phyloP scores from a whole-genome alignment of 2,888 invertebrate species.

The Nowickia ferox region DNA sequence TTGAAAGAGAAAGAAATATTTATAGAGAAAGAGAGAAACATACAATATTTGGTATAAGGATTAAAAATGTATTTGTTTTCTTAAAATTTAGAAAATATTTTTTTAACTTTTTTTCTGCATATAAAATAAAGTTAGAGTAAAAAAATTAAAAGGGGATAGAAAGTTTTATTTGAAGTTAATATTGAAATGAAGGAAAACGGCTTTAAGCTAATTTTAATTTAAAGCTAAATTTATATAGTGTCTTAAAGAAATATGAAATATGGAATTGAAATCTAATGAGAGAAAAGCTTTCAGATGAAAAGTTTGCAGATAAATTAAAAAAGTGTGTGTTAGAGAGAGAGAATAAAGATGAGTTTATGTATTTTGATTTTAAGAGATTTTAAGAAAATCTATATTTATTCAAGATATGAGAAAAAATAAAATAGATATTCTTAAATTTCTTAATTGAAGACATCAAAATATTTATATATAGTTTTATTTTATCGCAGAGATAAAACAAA shows the following conservation, averaged over 20 bases:
- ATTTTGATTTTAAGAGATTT: slow-evolving; percentile 50
- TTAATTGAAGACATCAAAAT: slow-evolving; percentile 70
- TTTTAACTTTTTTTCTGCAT: slow-evolving; percentile 14
- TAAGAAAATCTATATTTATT: slow-evolving; percentile 64
- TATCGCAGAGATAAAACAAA: slow-evolving; percentile 20
- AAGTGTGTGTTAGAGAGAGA: background rate
- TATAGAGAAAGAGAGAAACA: slow-evolving; percentile 67
- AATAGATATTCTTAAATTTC: slow-evolving; percentile 66
- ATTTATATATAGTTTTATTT: slow-evolving; percentile 21
- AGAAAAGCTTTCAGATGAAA: slow-evolving; percentile 47
- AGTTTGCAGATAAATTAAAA: background rate
- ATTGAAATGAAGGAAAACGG: slow-evolving; percentile 37
- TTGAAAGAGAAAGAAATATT: slow-evolving; percentile 59
- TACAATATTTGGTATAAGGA: slow-evolving; percentile 61
- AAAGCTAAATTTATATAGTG: slow-evolving; percentile 52
- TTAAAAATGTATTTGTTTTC: slow-evolving; percentile 46
- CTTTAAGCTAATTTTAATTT: slow-evolving; percentile 58
- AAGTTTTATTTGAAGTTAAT: slow-evolving; percentile 26
- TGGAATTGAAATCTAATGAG: slow-evolving; percentile 30
- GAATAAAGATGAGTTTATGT: slow-evolving; percentile 35
- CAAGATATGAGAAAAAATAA: slow-evolving; percentile 35
- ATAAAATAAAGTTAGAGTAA: slow-evolving; percentile 33
- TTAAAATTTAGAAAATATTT: background rate
- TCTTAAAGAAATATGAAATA: slow-evolving; percentile 21
- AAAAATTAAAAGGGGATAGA: slow-evolving; percentile 47